Evolutionary conservation across 1,140 invertebrate species (phyloP), one percentile per base, ranked within the genome.

Genomic region (Apis cerana): DNA sequence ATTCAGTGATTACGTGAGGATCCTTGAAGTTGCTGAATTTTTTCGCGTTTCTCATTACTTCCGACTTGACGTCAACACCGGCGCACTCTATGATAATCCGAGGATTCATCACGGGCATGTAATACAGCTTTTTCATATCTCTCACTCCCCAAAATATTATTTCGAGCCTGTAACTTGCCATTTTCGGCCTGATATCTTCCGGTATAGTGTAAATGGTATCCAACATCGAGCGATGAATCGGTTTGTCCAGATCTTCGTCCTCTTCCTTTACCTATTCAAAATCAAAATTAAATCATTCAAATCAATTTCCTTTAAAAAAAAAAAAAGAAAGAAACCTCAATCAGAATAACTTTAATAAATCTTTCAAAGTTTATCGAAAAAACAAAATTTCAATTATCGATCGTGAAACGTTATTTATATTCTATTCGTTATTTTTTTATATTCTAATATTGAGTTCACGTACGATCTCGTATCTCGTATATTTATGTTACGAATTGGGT

Each of bases 101-200:
- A 0, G 95, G 96, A 82, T 94, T 95, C 59, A 92, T 93, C 0
- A 95, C 94, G 1, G 93, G 90, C 1, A 90, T 72, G 15, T 91
- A 90, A 80, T 94, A 89, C 9, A 95, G 86, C 86, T 94, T 95
- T 75, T 92, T 94, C 81, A 96, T 91, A 68, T 96, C 93, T 33
- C 96, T 90, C 0, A 96, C 90, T 23, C 96, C 96, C 96, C 96
- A 96, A 91, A 96, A 96, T 74, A 96, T 94, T 10, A 96, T 92
- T 80, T 96, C 96, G 5, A 96, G 85, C n/a, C 93, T 90, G 68
- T 93, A 92, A 48, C 82, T 90, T 21, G 88, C 86, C 91, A 93
- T 93, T 79, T 77, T 89, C 3, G 95, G 95, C 71, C 92, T 93
- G 85, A 95, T 95, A 81, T 95, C 94, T 58, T 93, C 90, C 17